Percentiles rank a stretch among this genome's conserved stretches.
These are phyloP conservation scores for Cryptoblepharus egeriae DNA, from an alignment of 2,797 vertebrate species.

Conservation along the genomic window DNA sequence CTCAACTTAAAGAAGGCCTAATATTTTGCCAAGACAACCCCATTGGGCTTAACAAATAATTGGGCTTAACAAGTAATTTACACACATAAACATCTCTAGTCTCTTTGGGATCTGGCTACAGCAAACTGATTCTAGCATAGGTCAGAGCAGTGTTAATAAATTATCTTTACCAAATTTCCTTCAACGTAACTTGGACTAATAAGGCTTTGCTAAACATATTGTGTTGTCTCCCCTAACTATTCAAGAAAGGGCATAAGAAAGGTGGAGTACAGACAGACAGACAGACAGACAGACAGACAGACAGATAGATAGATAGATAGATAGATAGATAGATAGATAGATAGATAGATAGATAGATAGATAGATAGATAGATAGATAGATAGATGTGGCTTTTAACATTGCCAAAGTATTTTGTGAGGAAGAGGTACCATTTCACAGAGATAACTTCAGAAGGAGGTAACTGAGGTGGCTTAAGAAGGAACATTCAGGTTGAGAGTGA, in stretches of 20 bases:
- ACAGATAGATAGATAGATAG: no score
- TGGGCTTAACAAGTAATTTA: slow-evolving; percentile 5
- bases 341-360: no score
- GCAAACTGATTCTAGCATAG: slow-evolving; percentile 16
- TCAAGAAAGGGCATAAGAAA: background rate
- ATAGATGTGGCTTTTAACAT: no score
- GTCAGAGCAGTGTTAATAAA: background rate
- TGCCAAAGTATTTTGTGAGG: background rate
- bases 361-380: no score
- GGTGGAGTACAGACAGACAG: no score
- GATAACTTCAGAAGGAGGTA: background rate
- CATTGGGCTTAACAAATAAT: slow-evolving; percentile 13
- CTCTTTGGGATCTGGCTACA: slow-evolving; percentile 16
- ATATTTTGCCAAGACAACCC: slow-evolving; percentile 8
- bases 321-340: no score
- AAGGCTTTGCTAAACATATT: background rate
- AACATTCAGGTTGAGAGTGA: no score
- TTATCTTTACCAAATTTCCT: background rate
- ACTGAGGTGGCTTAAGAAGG: background rate
- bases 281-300: no score
- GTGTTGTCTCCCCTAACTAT: slow-evolving; percentile 1
- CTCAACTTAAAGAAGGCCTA: slow-evolving; percentile 7
- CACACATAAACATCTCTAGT: background rate
- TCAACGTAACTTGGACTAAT: background rate
- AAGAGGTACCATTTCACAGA: background rate